Evolutionary conservation across 1,140 invertebrate genomes (phyloP), one percentile per base, ranked within the genome.

Genomic region (Ditylenchus dipsaci): DNA sequence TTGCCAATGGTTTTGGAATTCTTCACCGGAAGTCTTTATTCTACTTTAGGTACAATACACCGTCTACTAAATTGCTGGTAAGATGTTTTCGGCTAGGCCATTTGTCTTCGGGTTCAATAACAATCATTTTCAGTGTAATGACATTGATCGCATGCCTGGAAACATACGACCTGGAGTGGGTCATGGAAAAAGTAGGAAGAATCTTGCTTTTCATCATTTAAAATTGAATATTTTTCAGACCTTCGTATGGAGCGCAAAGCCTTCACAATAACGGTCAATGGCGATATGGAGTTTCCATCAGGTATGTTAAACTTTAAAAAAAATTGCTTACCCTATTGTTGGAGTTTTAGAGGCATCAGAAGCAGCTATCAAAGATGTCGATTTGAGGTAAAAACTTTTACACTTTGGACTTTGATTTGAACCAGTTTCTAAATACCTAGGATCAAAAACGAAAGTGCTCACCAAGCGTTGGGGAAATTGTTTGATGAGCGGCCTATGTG

Each of bases 401-500:
- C 74, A 45, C 1, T 38, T 38, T 38, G 11, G 33, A 5, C 11
- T 3, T 5, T 38, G 11, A 3, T 38, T 38, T 38, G 33, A 3
- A 38, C 61, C 19, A 38, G 15, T 9, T 56, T 30, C 7, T 3
- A 23, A n/a, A 23, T 8, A 15, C 74, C 69, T 56, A 75, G 78
- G 29, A 73, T 76, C 58, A 79, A 79, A 68, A 79, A 80, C 47
- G 27, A 68, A n/a, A 77, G 79, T 53, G 67, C 78, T 7, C 81
- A 83, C 65, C 65, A 65, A n/a, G 3, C 77, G 27, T 30, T 82
- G 1, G 56, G 45, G 17, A 67, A 78, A 29, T 30, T 82, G 21
- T 82, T 83, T 57, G 65, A 78, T 13, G 82, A 82, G 62, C 49
- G 80, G 43, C 80, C 80, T 11, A 74, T 82, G 72, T 82, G 80